These are phyloP conservation scores for Pachyramphus minor DNA, from an alignment of 2,113 vertebrate genomes.

Conservation along the genomic window DNA sequence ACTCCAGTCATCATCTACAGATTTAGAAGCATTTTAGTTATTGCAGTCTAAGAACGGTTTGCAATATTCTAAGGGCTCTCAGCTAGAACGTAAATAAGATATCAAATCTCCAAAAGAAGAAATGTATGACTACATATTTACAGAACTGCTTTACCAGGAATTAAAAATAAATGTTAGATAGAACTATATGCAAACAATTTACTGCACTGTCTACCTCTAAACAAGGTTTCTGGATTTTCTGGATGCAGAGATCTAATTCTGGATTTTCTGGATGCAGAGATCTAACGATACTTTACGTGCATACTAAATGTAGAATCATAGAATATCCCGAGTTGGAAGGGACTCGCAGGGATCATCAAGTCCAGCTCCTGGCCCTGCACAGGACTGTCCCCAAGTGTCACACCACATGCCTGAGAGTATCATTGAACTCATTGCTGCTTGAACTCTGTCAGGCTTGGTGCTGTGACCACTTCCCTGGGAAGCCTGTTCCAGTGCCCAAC, in stretches of 20 bases:
- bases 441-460: neutral
- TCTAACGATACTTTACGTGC: neutral
- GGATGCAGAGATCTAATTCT: neutral
- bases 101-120: neutral
- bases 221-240: neutral
- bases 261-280: neutral
- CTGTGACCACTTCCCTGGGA: neutral
- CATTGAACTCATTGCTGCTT: neutral
- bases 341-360: neutral
- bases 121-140: neutral
- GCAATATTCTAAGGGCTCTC: neutral
- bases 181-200: neutral
- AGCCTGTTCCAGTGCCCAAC: neutral
- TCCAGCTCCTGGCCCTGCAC: neutral
- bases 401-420: fast-evolving
- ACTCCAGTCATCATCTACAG: neutral
- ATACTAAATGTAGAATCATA: neutral
- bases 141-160: neutral
- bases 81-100: neutral
- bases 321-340: neutral
- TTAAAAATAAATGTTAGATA: neutral
- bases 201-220: neutral
- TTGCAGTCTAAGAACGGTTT: neutral
- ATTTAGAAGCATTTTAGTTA: neutral
- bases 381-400: neutral